Evolutionary conservation across 2,113 vertebrate species (phyloP).

Genomic region (Daubentonia madagascariensis): DNA sequence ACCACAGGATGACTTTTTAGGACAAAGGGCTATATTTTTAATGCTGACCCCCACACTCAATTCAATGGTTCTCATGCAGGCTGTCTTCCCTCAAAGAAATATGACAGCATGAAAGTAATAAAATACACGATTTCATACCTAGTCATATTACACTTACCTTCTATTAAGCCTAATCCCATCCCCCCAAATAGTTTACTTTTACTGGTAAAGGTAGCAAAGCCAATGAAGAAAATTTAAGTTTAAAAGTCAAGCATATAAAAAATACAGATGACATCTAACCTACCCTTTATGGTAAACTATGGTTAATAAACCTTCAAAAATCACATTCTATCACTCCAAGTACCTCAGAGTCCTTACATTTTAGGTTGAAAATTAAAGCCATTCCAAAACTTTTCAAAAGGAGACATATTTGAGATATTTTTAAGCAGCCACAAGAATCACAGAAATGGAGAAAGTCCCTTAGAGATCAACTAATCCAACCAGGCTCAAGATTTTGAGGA

Average conservation of each 20-base stretch:
- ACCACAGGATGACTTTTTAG: background rate
- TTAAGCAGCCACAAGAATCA: background rate
- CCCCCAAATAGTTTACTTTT: background rate
- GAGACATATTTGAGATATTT: background rate
- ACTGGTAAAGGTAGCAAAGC: background rate
- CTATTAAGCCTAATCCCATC: background rate
- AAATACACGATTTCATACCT: background rate
- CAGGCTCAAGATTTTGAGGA: background rate
- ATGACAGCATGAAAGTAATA: background rate
- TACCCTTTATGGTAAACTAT: background rate
- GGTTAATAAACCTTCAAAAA: background rate
- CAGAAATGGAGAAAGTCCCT: background rate
- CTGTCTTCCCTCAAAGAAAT: background rate
- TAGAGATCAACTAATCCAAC: constrained; percentile 5
- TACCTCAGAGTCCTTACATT: background rate
- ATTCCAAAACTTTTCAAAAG: constrained; percentile 10
- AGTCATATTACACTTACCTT: background rate
- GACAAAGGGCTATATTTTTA: background rate
- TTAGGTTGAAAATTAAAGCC: constrained; percentile 25
- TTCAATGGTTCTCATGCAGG: background rate
- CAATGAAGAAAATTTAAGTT: background rate
- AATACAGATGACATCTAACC: background rate
- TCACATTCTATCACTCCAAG: background rate
- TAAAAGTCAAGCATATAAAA: background rate
- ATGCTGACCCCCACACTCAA: background rate